Conservation (phyloP, 2,113 vertebrate species). For the Pao palembangensis region DNA sequence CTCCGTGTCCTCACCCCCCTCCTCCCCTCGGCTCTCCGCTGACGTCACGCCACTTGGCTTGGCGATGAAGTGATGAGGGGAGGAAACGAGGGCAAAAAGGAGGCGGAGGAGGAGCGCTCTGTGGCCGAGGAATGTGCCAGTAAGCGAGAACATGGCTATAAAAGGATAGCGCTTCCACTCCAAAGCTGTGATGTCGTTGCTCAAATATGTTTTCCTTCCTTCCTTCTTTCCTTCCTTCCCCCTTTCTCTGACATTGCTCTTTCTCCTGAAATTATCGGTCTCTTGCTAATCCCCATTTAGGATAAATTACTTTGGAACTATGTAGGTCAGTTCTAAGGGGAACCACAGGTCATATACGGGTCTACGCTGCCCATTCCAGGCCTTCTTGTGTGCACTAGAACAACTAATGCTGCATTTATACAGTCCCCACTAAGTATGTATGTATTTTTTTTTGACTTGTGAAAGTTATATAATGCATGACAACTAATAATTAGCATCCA, state of each 20-base stretch:
- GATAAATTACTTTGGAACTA: conserved; percentile 11
- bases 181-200: conserved; percentile 59
- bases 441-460: too few species aligned
- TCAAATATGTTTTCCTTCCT: conserved; percentile 62
- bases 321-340: not conserved
- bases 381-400: not conserved
- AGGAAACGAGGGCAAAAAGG: conserved; percentile 32
- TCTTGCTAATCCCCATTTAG: conserved; percentile 3
- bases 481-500: too few species aligned
- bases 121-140: conserved; percentile 59
- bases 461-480: too few species aligned
- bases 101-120: conserved; percentile 39
- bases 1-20: conserved; percentile 11
- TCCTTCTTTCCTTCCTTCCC: conserved; percentile 55
- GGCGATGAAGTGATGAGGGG: conserved; percentile 20
- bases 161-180: conserved; percentile 70
- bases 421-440: not conserved
- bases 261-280: conserved; percentile 32
- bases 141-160: conserved; percentile 67
- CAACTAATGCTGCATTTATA: not conserved
- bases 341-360: not conserved
- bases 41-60: conserved; percentile 50
- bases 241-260: conserved; percentile 44
- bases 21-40: conserved; percentile 2
- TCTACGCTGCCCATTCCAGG: not conserved